phyloP scores from a whole-genome alignment of 2,113 vertebrate species.

The Larimichthys crocea region DNA sequence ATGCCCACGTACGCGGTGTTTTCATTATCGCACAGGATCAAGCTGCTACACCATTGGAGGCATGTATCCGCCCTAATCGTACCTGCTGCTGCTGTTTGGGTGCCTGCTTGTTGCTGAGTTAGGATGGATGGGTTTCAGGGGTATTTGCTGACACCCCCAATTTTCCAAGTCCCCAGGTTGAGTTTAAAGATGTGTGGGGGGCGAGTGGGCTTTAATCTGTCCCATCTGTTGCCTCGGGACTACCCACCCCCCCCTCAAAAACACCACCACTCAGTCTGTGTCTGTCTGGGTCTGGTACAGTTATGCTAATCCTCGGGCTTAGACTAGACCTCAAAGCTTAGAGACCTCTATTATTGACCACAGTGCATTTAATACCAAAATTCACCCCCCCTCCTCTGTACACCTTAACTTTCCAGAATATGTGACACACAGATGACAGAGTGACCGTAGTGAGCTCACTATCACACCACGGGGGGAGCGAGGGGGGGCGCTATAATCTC shows the following conservation, averaged over 20 bases:
- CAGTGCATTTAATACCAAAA: constrained; percentile 48
- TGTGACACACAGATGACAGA: constrained; percentile 64
- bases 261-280: constrained; percentile 65
- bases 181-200: constrained; percentile 65
- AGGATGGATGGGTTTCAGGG: constrained; percentile 51
- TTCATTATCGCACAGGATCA: background rate
- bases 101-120: constrained; percentile 64
- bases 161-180: constrained; percentile 58
- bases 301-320: constrained; percentile 78
- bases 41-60: background rate
- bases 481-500: constrained; percentile 49
- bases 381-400: background rate
- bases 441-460: constrained; percentile 33
- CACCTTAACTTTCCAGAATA: constrained; percentile 74
- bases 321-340: constrained; percentile 60
- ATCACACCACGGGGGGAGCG: constrained; percentile 10
- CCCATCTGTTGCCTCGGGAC: constrained; percentile 75
- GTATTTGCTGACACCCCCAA: constrained; percentile 68
- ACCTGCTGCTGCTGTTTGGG: constrained; percentile 67
- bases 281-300: constrained; percentile 81
- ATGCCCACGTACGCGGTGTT: background rate
- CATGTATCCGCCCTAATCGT: background rate
- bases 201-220: constrained; percentile 69
- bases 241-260: constrained; percentile 29
- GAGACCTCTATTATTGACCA: constrained; percentile 63